Evolutionary conservation across 2,113 vertebrate species (phyloP).

Genomic region (Chloebia gouldiae): DNA sequence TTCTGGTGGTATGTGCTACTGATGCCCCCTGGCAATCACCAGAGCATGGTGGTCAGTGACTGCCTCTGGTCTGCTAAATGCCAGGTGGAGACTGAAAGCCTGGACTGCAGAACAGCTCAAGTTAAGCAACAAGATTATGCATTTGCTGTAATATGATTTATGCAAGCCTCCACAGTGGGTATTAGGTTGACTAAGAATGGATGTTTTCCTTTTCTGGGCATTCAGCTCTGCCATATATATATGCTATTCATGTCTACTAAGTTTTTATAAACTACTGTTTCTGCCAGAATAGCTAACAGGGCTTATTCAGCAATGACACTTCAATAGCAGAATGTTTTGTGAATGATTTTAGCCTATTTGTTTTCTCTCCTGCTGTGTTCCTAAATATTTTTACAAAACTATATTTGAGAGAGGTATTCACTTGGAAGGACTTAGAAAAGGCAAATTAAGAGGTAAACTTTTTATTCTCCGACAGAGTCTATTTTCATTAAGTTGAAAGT

Average conservation of each 20-base stretch:
- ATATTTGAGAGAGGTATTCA: not conserved
- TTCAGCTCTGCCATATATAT: not conserved
- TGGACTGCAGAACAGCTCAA: not conserved
- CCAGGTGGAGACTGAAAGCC: not conserved
- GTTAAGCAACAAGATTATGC: not conserved
- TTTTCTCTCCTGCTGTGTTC: constrained; percentile 27
- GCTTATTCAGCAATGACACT: constrained; percentile 9
- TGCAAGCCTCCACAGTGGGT: not conserved
- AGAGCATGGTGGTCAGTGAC: not conserved
- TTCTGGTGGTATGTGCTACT: not conserved
- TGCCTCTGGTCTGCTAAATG: not conserved
- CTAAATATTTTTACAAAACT: not conserved
- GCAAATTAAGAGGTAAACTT: constrained; percentile 20
- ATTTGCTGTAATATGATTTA: constrained; percentile 31
- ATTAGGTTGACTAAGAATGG: constrained; percentile 9
- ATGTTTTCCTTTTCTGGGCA: not conserved
- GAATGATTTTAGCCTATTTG: constrained; percentile 43
- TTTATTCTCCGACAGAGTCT: not conserved
- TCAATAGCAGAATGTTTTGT: constrained; percentile 25
- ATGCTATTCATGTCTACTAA: not conserved
- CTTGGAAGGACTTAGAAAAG: not conserved
- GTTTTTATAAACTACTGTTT: constrained; percentile 26
- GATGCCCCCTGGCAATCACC: not conserved
- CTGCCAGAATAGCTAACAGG: constrained; percentile 33
- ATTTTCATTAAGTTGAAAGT: constrained; percentile 22